Conservation (phyloP, 2,888 invertebrate genomes). For the Lochmaea crataegi region DNA sequence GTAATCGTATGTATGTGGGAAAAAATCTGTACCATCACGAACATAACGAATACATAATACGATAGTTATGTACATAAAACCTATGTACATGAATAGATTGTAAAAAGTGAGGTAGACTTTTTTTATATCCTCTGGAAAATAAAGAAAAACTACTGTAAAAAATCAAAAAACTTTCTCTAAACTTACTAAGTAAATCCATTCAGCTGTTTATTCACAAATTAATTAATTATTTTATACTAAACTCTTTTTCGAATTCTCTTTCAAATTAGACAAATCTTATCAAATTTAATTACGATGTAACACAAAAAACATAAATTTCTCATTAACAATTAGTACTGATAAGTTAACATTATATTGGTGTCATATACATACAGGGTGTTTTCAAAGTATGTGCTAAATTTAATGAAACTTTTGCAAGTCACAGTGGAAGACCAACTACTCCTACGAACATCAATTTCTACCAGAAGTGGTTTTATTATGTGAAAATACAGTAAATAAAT, state of each 20-base stretch:
- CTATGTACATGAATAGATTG: constrained; percentile 90
- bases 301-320: background rate
- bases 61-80: constrained; percentile 80
- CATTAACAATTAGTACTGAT: background rate
- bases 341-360: too few species aligned
- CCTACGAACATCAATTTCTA: too few species aligned
- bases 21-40: constrained; percentile 78
- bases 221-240: background rate
- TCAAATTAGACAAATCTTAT: background rate
- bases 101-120: constrained; percentile 89
- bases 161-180: background rate
- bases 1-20: constrained; percentile 76
- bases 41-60: constrained; percentile 81
- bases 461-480: too few species aligned
- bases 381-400: background rate
- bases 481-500: too few species aligned
- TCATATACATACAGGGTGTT: background rate
- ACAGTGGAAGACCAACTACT: too few species aligned
- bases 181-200: background rate
- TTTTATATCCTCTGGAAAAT: constrained; percentile 76
- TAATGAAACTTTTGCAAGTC: too few species aligned
- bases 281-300: background rate
- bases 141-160: background rate
- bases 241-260: background rate
- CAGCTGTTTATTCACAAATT: background rate